phyloP scores from a whole-genome alignment of 1,140 invertebrate genomes.

The Campoletis sonorensis region DNA sequence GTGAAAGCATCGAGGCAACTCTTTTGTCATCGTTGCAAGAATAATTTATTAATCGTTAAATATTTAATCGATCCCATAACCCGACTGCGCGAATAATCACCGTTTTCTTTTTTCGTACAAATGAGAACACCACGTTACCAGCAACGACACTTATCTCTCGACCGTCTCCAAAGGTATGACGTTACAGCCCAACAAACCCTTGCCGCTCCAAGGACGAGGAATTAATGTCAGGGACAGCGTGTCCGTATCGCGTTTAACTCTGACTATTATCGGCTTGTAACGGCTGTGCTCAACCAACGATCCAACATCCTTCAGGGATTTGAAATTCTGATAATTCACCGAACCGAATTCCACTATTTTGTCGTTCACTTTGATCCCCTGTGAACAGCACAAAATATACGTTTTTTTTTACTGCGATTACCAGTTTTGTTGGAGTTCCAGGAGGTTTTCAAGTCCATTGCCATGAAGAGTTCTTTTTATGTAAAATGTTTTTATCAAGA shows the following conservation, averaged over 20 bases:
- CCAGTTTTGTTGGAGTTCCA: too few species aligned
- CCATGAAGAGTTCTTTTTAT: too few species aligned
- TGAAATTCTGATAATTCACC: conserved; percentile 85
- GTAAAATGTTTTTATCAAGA: too few species aligned
- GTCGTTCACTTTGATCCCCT: conserved; percentile 89
- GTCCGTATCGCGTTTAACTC: conserved; percentile 77
- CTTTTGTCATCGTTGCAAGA: conserved; percentile 23
- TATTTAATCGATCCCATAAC: background rate
- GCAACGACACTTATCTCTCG: conserved; percentile 70
- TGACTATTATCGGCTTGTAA: conserved; percentile 79
- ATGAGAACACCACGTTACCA: background rate
- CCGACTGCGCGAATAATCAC: conserved; percentile 31
- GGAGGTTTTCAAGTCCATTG: background rate
- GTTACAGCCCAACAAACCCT: conserved; percentile 87
- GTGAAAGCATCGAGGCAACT: background rate
- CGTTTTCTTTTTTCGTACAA: background rate
- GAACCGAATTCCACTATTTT: conserved; percentile 90
- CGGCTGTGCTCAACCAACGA: conserved; percentile 86
- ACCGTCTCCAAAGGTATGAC: conserved; percentile 78
- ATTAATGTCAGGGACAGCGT: conserved; percentile 77
- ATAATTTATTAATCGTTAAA: conserved; percentile 39
- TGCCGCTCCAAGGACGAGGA: conserved; percentile 84
- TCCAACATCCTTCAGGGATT: conserved; percentile 81
- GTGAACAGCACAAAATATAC: conserved; percentile 54
- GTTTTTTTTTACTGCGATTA: background rate